Base-by-base conservation (phyloP, 2,797 vertebrate species). In the Thaleichthys pacificus region DNA sequence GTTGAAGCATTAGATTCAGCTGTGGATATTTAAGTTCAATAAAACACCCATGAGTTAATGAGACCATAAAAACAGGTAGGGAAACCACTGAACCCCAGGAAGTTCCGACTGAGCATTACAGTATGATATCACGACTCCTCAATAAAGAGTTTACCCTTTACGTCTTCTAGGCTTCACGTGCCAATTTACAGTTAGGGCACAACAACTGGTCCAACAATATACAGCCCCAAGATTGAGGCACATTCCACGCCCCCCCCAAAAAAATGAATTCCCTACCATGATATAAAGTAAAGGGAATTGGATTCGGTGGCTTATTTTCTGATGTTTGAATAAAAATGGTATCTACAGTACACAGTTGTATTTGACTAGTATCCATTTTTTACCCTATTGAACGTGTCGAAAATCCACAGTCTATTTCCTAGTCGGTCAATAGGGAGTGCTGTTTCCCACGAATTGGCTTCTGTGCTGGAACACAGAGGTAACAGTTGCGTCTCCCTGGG, bases 401-500 rank as follows among this genome's bases (percentile, higher is more conserved):
- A 47, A 47, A 47, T 64, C 8, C 30, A 63, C 61, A 8, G 26
- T 28, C 61, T 63, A 35, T 17, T 9, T 9, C 32, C 32, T 38
- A 38, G 9, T 70, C 22, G 42, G 83, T 82, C 88, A 86, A 86
- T 69, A 89, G 91, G 86, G 85, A 90, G 89, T 76, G 91, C 90
- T 91, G 64, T 87, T 88, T 69, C 72, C 86, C 85, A 88, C 30
- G 11, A 78, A 75, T 87, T 88, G 30, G 60, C 51, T 56, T 11
- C 17, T n/a, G 0, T 5, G 19, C 15, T n/a, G 19, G 15, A 5
- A 26, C 60, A 26, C 2, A 0, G 60, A 61, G 60, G 22, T 61
- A 26, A 61, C 9, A 3, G 8, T n/a, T 3, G 3, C 19, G 8
- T 56, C 51, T 56, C 4, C 51, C 19, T 6, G 51, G 17, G 51